Conservation (phyloP, 2,888 invertebrate genomes). For the Andrena praecox region DNA sequence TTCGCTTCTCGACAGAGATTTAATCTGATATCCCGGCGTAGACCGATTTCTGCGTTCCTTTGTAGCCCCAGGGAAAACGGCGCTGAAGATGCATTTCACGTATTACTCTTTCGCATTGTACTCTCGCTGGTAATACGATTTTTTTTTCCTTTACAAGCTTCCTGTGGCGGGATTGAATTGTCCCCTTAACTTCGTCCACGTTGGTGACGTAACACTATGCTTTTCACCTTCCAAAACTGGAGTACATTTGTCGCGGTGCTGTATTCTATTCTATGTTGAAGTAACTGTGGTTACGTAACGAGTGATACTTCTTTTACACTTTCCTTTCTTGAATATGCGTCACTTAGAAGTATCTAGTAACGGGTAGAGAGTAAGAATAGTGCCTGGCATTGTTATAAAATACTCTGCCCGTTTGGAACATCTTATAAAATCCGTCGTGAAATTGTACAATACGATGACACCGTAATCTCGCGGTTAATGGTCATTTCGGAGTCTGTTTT, state of each 20-base stretch:
- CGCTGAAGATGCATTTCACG: constrained; percentile 8
- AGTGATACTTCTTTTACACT: too few relatives aligned
- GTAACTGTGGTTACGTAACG: too few relatives aligned
- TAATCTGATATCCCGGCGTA: constrained; percentile 27
- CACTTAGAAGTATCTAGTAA: too few relatives aligned
- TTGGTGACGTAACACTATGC: not conserved
- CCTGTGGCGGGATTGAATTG: not conserved
- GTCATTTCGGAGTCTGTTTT: not conserved
- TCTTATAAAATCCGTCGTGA: too few relatives aligned
- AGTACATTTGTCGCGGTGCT: not conserved
- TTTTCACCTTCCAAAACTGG: not conserved
- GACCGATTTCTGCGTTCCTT: constrained; percentile 15
- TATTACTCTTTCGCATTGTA: not conserved
- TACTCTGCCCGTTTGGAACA: too few relatives aligned
- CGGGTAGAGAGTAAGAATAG: too few relatives aligned
- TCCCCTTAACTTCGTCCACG: not conserved
- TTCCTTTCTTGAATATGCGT: too few relatives aligned
- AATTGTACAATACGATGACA: too few relatives aligned
- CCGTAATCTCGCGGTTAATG: too few relatives aligned
- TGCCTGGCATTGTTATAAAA: too few relatives aligned
- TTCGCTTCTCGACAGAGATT: constrained; percentile 47
- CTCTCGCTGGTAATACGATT: not conserved
- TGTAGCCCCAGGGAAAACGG: constrained; percentile 4
- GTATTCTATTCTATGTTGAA: too few relatives aligned
- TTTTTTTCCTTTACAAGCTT: not conserved